Percentiles rank a stretch among this genome's conserved stretches.
phyloP scores from a whole-genome alignment of 1,140 invertebrate species.

The Ladona fulva region DNA sequence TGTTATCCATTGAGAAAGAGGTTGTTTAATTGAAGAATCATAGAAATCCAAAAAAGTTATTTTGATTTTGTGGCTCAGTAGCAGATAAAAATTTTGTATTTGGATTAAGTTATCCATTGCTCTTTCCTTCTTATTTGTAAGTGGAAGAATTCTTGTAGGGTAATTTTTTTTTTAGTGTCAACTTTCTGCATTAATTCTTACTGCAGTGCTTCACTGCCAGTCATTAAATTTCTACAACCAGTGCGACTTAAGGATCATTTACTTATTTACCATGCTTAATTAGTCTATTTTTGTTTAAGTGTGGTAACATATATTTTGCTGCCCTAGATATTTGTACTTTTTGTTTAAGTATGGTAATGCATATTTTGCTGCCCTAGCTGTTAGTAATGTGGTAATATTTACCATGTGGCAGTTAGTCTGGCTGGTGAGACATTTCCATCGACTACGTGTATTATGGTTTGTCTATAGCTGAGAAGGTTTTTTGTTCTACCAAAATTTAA shows the following conservation, averaged over 20 bases:
- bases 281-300: not conserved
- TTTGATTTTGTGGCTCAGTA: too few relatives aligned
- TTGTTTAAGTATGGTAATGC: not conserved
- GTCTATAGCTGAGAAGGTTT: conserved; percentile 1
- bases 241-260: not conserved
- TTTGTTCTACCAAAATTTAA: not conserved
- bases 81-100: too few relatives aligned
- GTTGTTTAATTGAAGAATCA: not conserved
- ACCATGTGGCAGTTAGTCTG: not conserved
- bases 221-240: not conserved
- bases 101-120: too few relatives aligned
- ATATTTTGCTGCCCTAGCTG: not conserved
- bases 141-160: not conserved
- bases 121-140: not conserved
- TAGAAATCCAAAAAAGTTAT: too few relatives aligned
- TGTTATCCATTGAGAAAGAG: not conserved
- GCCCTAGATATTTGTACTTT: not conserved
- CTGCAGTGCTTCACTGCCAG: not conserved
- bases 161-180: not conserved
- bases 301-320: not conserved
- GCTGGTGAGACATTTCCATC: not conserved
- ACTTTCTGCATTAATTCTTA: not conserved
- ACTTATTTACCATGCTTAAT: not conserved
- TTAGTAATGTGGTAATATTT: not conserved
- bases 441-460: not conserved